Evolutionary conservation across 37 sponge, comb jelly and placozoan species (phyloP).

Genomic region (Haliclona indistincta): DNA sequence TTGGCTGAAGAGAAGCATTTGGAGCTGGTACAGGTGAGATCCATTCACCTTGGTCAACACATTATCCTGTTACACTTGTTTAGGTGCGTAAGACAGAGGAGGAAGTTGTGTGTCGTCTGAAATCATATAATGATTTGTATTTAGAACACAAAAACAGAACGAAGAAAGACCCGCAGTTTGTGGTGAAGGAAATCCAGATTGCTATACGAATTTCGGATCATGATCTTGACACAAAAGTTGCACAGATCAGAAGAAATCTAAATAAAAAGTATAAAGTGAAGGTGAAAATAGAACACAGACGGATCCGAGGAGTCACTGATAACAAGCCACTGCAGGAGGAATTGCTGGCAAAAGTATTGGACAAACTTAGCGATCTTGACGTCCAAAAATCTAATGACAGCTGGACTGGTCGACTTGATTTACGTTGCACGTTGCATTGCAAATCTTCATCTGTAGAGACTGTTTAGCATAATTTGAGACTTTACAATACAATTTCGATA

Average conservation of each 20-base stretch:
- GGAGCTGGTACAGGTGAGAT: conserved; percentile 22
- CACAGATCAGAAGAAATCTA: conserved; percentile 21
- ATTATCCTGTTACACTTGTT: not conserved
- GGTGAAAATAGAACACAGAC: not conserved
- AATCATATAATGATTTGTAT: conserved; percentile 18
- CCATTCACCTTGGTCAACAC: no score
- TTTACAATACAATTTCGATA: no score
- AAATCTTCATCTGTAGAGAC: no score
- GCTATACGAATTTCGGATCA: conserved; percentile 47
- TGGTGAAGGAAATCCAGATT: conserved; percentile 47
- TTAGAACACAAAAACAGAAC: no score
- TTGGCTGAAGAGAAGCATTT: conserved; percentile 36
- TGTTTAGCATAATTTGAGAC: no score
- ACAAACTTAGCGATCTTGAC: not conserved
- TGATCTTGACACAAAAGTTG: conserved; percentile 41
- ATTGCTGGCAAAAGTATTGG: not conserved
- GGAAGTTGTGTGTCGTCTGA: conserved; percentile 39
- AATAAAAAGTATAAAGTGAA: conserved; percentile 9
- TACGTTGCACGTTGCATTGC: no score
- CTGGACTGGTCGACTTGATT: no score
- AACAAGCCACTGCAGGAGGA: conserved; percentile 11
- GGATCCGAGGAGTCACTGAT: not conserved
- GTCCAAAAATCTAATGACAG: not conserved
- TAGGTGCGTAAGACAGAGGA: not conserved
- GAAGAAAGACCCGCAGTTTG: conserved; percentile 27